phyloP scores from a whole-genome alignment of 2,888 invertebrate genomes.

The Phalera bucephala region DNA sequence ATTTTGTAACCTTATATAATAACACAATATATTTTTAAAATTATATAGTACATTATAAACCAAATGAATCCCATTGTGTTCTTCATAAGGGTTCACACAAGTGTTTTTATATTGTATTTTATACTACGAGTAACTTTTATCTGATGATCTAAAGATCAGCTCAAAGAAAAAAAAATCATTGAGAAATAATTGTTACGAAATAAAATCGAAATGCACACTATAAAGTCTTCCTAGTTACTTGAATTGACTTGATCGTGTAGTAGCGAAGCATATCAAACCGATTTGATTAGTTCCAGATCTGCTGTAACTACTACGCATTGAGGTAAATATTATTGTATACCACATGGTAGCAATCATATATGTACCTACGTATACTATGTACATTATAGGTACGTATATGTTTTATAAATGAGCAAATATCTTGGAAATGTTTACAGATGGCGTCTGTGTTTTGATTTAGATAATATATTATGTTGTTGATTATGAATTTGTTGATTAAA shows the following conservation, averaged over 20 bases:
- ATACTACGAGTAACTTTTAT: no score
- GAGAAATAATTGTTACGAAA: no score
- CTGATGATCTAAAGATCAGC: no score
- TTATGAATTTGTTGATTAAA: background rate
- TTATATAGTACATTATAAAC: no score
- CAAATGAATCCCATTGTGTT: no score
- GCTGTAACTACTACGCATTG: conserved; percentile 7
- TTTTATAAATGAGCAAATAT: background rate
- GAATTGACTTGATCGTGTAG: background rate
- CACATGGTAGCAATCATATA: conserved; percentile 2
- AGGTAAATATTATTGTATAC: conserved; percentile 8
- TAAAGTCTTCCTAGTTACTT: background rate
- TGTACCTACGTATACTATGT: background rate
- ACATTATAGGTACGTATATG: background rate
- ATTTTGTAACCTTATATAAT: no score
- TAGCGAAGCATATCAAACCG: conserved; percentile 8
- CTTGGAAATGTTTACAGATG: background rate
- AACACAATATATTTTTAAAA: no score
- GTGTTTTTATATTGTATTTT: no score
- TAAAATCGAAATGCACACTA: no score
- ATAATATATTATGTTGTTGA: conserved; percentile 1
- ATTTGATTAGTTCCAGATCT: conserved; percentile 15
- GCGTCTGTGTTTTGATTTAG: background rate
- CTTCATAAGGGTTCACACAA: no score
- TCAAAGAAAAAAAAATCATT: no score